These are phyloP conservation scores for Hydrophis major DNA, from an alignment of 2,797 vertebrate species.

Conservation along the genomic window DNA sequence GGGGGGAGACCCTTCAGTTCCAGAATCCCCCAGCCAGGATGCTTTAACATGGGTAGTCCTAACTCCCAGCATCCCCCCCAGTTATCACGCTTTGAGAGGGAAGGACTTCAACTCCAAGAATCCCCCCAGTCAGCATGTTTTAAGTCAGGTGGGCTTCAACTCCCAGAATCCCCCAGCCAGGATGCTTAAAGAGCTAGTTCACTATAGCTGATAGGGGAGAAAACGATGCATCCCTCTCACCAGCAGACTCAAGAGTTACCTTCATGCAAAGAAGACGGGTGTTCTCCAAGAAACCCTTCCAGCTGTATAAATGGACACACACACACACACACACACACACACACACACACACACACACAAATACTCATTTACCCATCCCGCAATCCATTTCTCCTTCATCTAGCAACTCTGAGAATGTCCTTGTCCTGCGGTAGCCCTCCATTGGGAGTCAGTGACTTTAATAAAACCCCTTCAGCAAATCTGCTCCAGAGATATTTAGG, in stretches of 20 bases:
- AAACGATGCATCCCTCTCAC: neutral
- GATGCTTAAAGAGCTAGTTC: neutral
- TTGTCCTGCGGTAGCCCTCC: neutral
- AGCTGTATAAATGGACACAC: neutral
- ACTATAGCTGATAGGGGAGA: neutral
- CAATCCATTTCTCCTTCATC: neutral
- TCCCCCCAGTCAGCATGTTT: too few relatives aligned
- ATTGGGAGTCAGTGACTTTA: conserved; percentile 14
- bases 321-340: neutral
- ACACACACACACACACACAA: neutral
- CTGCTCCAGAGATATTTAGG: conserved; percentile 51
- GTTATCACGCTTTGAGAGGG: too few relatives aligned
- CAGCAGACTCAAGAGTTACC: neutral
- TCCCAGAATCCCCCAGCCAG: too few relatives aligned
- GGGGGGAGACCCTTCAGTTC: neutral
- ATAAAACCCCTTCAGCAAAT: conserved; percentile 24
- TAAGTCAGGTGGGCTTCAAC: too few relatives aligned
- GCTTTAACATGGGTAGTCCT: neutral
- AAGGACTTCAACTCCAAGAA: too few relatives aligned
- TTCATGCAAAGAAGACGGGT: neutral
- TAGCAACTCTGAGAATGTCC: neutral
- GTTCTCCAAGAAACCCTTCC: neutral
- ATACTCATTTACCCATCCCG: too few relatives aligned
- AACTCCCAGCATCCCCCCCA: too few relatives aligned
- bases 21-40: neutral